Evolutionary conservation across 2,888 invertebrate genomes (phyloP), one percentile per base, ranked within the genome.

Genomic region (Ischnus inquisitorius): DNA sequence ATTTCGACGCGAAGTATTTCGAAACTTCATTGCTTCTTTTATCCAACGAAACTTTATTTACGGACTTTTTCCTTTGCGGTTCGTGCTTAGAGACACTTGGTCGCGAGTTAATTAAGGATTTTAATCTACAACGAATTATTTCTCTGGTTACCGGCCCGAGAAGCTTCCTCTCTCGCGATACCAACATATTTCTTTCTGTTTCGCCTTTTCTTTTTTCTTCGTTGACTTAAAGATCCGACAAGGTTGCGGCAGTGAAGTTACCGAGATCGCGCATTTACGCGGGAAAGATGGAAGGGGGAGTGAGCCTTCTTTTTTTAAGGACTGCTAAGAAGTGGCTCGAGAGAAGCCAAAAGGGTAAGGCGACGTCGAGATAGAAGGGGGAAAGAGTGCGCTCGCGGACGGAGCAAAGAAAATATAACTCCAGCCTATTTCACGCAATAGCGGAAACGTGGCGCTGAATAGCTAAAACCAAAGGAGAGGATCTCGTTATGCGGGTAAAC

Each of bases 401-500:
- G 54, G 54, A 41, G 28, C 39, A 67, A 43, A 39, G 48, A 77
- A 78, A 78, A 68, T 69, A 69, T 75, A 69, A 75, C 75, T 85
- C 81, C 75, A 57, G 77, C 69, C 80, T 80, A 76, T 85, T 83
- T 85, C 79, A 68, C 84, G 83, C 80, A 86, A 88, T 88, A 86
- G 84, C 68, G 81, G 78, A 76, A 77, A 82, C 86, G 85, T 84
- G 80, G 77, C 72, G 75, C 69, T 78, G 78, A 72, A 77, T 77
- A 74, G 74, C 77, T 85, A 75, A 84, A 87, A 86, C 85, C 80
- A 87, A 88, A 88, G 85, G 87, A 83, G 71, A 69, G 78, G 80
- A 67, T 86, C 88, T 88, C 87, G 87, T 89, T 88, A 88, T 82
- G 84, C 79, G 79, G 85, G 82, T 87, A 88, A 89, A 88, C 87